These are phyloP conservation scores for Seira ritae DNA, from an alignment of 2,888 invertebrate genomes.

Conservation along the genomic window DNA sequence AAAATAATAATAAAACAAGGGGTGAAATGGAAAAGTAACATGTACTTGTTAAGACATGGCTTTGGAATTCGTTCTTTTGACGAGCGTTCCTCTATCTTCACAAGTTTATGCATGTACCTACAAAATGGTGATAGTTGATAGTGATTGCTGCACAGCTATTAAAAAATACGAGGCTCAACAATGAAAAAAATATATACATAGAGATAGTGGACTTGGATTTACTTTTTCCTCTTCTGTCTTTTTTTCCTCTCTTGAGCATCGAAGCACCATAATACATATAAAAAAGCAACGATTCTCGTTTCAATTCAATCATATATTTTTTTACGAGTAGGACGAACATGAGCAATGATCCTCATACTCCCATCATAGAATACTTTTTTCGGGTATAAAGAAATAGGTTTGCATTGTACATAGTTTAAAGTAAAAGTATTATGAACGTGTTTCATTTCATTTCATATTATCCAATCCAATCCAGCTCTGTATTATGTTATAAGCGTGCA, in stretches of 20 bases:
- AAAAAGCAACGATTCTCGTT: constrained; percentile 35
- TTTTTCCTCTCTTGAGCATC: neutral
- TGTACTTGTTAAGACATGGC: constrained; percentile 46
- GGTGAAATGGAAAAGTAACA: constrained; percentile 42
- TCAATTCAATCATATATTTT: constrained; percentile 35
- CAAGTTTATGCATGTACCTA: constrained; percentile 36
- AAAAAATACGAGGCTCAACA: neutral
- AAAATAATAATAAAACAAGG: constrained; percentile 4
- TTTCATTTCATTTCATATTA: neutral
- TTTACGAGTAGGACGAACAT: constrained; percentile 36
- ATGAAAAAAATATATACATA: neutral
- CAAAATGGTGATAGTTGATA: neutral
- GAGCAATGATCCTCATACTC: constrained; percentile 21
- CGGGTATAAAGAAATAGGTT: neutral
- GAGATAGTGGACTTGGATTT: neutral
- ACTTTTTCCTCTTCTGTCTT: neutral
- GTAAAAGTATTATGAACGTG: constrained; percentile 8
- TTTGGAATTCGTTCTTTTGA: constrained; percentile 53
- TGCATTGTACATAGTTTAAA: too few relatives aligned
- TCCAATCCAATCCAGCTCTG: neutral
- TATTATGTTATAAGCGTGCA: constrained; percentile 49
- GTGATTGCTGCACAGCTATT: neutral
- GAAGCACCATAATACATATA: neutral
- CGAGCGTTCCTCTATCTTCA: constrained; percentile 32
- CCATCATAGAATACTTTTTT: neutral